phyloP scores from a whole-genome alignment of 2,113 vertebrate species.

The Ochotona curzoniae region DNA sequence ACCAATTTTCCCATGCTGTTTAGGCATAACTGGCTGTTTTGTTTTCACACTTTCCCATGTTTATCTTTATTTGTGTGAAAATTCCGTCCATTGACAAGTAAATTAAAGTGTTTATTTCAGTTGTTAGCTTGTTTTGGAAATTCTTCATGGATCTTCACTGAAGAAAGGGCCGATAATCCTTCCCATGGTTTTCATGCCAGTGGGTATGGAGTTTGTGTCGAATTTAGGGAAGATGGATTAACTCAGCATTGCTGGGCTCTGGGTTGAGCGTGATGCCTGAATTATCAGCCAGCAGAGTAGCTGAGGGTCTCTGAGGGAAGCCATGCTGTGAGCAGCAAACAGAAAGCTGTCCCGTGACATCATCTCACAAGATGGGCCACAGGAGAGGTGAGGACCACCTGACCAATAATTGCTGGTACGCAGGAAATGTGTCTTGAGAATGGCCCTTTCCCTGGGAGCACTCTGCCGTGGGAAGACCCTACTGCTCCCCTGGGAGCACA shows the following conservation, averaged over 20 bases:
- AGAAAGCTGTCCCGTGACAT: background rate
- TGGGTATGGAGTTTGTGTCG: background rate
- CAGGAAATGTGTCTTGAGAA: background rate
- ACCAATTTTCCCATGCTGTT: background rate
- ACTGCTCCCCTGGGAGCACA: rapidly evolving
- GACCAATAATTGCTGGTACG: background rate
- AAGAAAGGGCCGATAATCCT: background rate
- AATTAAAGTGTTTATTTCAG: background rate
- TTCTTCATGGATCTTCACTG: slow-evolving; percentile 8
- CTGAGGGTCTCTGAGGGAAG: background rate
- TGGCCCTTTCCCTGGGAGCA: background rate
- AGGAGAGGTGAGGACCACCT: background rate
- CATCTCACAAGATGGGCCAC: background rate
- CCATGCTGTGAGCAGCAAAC: background rate
- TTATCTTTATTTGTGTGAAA: slow-evolving; percentile 28
- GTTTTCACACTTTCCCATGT: background rate
- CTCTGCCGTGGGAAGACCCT: background rate
- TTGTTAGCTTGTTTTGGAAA: background rate
- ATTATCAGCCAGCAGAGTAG: background rate
- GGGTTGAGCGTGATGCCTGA: background rate
- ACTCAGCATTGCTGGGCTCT: background rate
- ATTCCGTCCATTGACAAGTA: background rate
- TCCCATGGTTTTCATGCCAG: background rate
- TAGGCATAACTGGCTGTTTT: background rate
- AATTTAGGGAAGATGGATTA: background rate